Conservation (phyloP, 37 sponge, comb jelly and placozoan species). For the Eunapius fragilis region DNA sequence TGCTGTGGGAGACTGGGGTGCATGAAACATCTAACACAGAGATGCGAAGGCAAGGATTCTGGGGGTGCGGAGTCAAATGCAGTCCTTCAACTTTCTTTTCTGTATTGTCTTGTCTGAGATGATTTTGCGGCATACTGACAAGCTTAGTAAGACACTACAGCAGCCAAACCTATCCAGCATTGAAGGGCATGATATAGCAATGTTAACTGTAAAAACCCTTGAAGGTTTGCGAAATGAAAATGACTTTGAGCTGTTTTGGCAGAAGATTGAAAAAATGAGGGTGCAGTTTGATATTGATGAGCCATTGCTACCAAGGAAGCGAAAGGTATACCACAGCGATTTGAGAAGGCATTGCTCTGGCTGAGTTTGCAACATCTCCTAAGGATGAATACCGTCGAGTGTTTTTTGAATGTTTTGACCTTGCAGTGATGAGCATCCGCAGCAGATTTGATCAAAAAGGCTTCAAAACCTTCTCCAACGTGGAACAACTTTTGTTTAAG, state of each 20-base stretch:
- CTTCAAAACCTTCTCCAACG: slow-evolving; percentile 36
- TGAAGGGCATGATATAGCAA: slow-evolving; percentile 81
- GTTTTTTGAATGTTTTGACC: slow-evolving; percentile 70
- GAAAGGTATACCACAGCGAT: slow-evolving; percentile 35
- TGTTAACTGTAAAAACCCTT: slow-evolving; percentile 70
- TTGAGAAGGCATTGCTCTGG: slow-evolving; percentile 43
- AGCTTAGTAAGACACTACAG: slow-evolving; percentile 73
- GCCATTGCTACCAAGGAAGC: slow-evolving; percentile 55
- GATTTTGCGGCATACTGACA: slow-evolving; percentile 78
- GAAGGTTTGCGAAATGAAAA: slow-evolving; percentile 44
- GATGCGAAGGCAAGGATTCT: slow-evolving; percentile 74
- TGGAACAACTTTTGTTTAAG: slow-evolving; percentile 70
- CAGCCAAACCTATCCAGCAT: slow-evolving; percentile 64
- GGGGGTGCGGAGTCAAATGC: too few species aligned
- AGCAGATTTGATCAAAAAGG: slow-evolving; percentile 65
- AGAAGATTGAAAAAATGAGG: slow-evolving; percentile 53
- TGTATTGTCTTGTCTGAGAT: slow-evolving; percentile 52
- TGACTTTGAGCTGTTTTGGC: slow-evolving; percentile 75
- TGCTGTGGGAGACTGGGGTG: slow-evolving; percentile 59
- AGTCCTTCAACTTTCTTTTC: slow-evolving; percentile 68
- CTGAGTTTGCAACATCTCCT: slow-evolving; percentile 36
- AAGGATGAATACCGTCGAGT: slow-evolving; percentile 50
- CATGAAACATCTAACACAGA: slow-evolving; percentile 59
- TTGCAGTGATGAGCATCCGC: slow-evolving; percentile 47
- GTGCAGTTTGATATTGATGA: slow-evolving; percentile 57